These are phyloP conservation scores for Pelobates cultripes DNA, from an alignment of 2,797 vertebrate genomes.

Conservation along the genomic window DNA sequence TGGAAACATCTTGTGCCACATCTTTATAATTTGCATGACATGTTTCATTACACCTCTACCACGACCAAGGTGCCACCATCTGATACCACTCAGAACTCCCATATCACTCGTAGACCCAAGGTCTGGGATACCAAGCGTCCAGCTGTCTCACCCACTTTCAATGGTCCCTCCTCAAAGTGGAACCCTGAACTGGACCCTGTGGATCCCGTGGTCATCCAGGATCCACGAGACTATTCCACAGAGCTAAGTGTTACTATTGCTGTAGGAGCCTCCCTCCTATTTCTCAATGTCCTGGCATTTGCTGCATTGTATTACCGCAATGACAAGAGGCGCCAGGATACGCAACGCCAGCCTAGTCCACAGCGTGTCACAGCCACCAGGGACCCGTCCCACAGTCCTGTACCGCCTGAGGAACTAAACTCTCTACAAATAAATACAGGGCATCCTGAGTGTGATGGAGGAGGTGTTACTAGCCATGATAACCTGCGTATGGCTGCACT, in stretches of 20 bases:
- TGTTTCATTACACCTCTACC: constrained; percentile 98
- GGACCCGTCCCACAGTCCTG: constrained; percentile 84
- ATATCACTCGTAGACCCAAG: constrained; percentile 90
- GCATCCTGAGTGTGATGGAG: constrained; percentile 86
- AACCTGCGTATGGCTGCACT: constrained; percentile 86
- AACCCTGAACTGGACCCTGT: constrained; percentile 81
- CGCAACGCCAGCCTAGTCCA: constrained; percentile 88
- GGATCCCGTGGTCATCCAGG: constrained; percentile 88
- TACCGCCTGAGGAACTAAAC: constrained; percentile 89
- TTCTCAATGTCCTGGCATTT: constrained; percentile 95
- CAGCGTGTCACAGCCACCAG: constrained; percentile 78
- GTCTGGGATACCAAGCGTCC: constrained; percentile 95
- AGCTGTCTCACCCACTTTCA: constrained; percentile 91
- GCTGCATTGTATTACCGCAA: constrained; percentile 97
- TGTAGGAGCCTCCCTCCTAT: constrained; percentile 93
- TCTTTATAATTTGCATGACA: constrained; percentile 96
- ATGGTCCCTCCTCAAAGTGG: constrained; percentile 87
- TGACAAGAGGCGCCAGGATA: constrained; percentile 94
- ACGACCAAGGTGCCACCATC: constrained; percentile 97
- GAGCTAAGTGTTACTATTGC: constrained; percentile 98
- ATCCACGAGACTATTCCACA: constrained; percentile 94
- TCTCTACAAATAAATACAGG: constrained; percentile 94
- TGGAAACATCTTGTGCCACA: constrained; percentile 99
- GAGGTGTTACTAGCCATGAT: constrained; percentile 82
- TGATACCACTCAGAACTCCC: constrained; percentile 92